Evolutionary conservation across 2,888 invertebrate genomes (phyloP), one percentile per base, ranked within the genome.

Genomic region (Sinodicranocentrus sp.): DNA sequence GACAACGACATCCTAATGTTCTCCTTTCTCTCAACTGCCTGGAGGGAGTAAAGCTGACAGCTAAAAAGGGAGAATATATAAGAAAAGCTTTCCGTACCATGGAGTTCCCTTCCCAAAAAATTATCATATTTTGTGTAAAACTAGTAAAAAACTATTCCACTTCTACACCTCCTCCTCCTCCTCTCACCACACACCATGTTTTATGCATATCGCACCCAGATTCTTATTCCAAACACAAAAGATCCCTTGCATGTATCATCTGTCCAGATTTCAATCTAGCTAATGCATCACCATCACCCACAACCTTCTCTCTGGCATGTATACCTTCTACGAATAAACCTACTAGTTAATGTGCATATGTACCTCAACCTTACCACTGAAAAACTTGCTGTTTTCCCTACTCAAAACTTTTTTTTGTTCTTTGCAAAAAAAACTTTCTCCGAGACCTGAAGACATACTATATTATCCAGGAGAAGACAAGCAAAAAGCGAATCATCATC

Each of bases 231-330:
- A 15, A 15, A 48, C 10, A 48, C 6, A 48, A 48, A 48, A 15
- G 48, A 48, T 48, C 48, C 15, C 26, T 61, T 26, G 48, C 57
- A 77, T 77, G 67, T 68, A 67, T 77, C 67, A 77, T 77, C 77
- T 77, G 77, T 77, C 68, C 78, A 78, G 78, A 78, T 78, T 78
- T 70, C 78, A 78, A 78, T 78, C 78, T 78, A 44, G 70, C 61
- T 78, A 78, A 78, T 78, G 78, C 70, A 77, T 70, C 67, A 70
- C 68, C 68, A 78, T 78, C 68, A 65, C 70, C 23, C 25, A 25
- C 57, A 8, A 17, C 17, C 19, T 17, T 19, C 52, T 17, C 15
- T 52, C 52, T 19, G n/a, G n/a, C n/a, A n/a, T n/a, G n/a, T n/a
- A n/a, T n/a, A 33, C 33, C 5, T 33, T 10, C 10, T 33, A 33